phyloP scores from a whole-genome alignment of 2,113 vertebrate species.

The Empidonax alnorum region DNA sequence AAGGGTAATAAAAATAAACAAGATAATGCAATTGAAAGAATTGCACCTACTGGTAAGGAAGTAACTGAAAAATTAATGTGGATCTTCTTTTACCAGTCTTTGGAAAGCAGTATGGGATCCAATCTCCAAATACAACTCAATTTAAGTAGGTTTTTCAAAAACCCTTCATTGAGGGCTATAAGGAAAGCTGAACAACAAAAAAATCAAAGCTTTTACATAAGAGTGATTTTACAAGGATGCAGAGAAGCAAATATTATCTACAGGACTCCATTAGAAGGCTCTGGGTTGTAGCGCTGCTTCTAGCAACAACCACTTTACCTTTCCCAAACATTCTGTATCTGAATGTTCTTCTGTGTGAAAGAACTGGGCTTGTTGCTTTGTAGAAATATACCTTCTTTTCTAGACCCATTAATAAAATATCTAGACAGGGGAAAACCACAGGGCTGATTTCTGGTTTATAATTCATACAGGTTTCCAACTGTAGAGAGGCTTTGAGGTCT shows the following conservation, averaged over 20 bases:
- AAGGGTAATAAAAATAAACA: slow-evolving; percentile 42
- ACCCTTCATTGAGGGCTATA: not conserved
- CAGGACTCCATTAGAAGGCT: not conserved
- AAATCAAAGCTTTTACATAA: not conserved
- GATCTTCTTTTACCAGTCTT: not conserved
- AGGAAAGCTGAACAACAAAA: not conserved
- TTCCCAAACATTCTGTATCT: not conserved
- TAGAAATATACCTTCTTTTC: not conserved
- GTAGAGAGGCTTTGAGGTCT: not conserved
- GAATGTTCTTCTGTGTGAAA: not conserved
- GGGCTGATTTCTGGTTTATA: not conserved
- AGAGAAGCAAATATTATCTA: not conserved
- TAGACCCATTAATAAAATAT: not conserved
- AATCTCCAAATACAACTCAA: slow-evolving; percentile 10
- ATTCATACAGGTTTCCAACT: not conserved
- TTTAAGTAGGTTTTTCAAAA: slow-evolving; percentile 23
- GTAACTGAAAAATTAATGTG: slow-evolving; percentile 8
- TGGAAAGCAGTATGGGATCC: not conserved
- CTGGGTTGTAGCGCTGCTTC: not conserved
- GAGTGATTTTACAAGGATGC: not conserved
- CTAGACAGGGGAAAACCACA: not conserved
- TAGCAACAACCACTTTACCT: not conserved
- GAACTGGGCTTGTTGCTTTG: not conserved
- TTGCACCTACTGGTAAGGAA: not conserved
- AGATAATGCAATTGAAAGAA: slow-evolving; percentile 47